Base-by-base conservation (phyloP, 92 coral and sea anemone genomes). In the Galaxea fascicularis region DNA sequence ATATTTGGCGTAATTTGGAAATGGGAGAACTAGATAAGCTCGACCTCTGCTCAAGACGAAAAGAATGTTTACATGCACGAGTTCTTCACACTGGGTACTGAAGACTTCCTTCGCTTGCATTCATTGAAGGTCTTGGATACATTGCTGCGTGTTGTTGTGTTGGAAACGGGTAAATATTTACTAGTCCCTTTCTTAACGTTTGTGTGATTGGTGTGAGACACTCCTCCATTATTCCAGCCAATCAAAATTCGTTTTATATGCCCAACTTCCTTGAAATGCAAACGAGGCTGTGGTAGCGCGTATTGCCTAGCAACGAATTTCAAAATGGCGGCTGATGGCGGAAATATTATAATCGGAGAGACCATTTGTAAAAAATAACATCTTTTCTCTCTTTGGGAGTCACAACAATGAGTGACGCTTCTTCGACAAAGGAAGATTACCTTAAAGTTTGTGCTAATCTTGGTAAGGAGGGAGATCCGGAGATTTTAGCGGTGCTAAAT, bases 111-210 rank as follows among this genome's bases (percentile, higher is more conserved):
- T 41, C 53, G 21, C 45, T n/a, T 44, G 56, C 68, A 20, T 52
- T 53, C 26, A 8, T 17, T n/a, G 20, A 70, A 35, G 44, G 70
- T 39, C 58, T 71, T 56, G 59, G 58, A 41, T 54, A 58, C 77
- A 16, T 44, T 25, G 16, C 12, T 71, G 21, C 72, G 18, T 73
- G 86, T 74, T 66, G 86, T 74, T 65, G 83, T 45, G 18, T 52
- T 68, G 74, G 93, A 92, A 31, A 94, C 98, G 51, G 35, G 88
- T 89, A 89, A 94, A 94, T 94, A 94, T 94, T 94, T 94, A 91
- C 93, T 20, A 39, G 35, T 10, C 4, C 0, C 29, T 51, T 65
- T 47, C 31, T 65, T 63, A 70, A 62, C 62, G 47, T 4, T n/a
- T 18, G 13, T 59, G 1, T 41, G 84, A 75, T 84, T 84, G 88